Conservation (phyloP, 1,140 invertebrate genomes). For the Heliconius hewitsoni region DNA sequence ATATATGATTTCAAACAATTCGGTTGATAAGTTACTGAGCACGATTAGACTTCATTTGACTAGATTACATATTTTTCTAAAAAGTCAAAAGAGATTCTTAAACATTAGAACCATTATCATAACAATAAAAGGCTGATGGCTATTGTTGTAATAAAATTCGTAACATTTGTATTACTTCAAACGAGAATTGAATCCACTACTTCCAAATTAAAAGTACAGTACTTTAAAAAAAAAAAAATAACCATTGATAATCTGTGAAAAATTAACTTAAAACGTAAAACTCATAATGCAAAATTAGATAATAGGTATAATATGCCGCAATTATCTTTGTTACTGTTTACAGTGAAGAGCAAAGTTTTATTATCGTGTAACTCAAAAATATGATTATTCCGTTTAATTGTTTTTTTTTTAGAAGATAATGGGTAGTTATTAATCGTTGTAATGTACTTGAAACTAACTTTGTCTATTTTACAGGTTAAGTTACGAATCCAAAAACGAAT, state of each 20-base stretch:
- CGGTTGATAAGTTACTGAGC: no score
- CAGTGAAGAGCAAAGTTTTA: neutral
- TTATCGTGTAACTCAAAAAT: neutral
- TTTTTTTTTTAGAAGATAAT: neutral
- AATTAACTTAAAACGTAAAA: neutral
- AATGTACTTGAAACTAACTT: neutral
- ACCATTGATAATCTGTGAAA: neutral
- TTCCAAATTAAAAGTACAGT: no score
- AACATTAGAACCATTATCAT: no score
- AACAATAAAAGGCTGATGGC: no score
- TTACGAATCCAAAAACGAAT: no score
- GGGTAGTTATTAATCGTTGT: neutral
- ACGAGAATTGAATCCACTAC: no score
- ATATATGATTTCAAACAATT: no score
- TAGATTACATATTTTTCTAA: no score
- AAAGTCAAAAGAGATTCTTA: no score
- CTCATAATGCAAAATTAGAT: neutral
- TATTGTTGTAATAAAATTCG: no score
- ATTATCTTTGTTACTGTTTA: constrained; percentile 9
- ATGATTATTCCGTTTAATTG: neutral
- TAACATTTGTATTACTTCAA: no score
- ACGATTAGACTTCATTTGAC: no score
- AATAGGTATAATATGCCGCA: neutral
- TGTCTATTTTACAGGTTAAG: neutral
- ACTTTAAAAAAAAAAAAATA: neutral